Conservation (phyloP, 2,888 invertebrate species). For the Ganaspis brasiliensis region DNA sequence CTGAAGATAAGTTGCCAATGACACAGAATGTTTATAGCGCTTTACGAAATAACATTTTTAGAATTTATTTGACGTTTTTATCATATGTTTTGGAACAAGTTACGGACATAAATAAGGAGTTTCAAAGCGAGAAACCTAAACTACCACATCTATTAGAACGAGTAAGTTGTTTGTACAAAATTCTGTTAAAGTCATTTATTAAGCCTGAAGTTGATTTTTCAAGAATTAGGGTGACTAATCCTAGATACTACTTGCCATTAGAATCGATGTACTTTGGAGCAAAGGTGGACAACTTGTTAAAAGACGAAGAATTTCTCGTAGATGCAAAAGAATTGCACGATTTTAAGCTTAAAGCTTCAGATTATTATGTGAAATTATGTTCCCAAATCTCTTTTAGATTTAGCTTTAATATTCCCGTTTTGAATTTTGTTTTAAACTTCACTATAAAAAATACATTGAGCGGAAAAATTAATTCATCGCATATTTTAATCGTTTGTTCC, state of each 20-base stretch:
- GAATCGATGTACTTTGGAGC: conserved; percentile 45
- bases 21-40: background rate
- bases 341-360: conserved; percentile 38
- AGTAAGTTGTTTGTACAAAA: no score
- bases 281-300: conserved; percentile 35
- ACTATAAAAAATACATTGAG: conserved; percentile 25
- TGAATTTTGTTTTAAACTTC: conserved; percentile 40
- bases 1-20: background rate
- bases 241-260: conserved; percentile 22
- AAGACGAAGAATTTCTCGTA: background rate
- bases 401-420: conserved; percentile 29
- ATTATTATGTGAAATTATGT: conserved; percentile 34
- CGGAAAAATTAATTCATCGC: conserved; percentile 35
- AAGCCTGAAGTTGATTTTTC: background rate
- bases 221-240: conserved; percentile 1
- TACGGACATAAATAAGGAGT: background rate
- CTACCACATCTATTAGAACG: no score
- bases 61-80: no score
- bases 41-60: background rate
- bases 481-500: conserved; percentile 26
- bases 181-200: no score
- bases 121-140: no score
- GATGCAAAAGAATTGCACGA: conserved; percentile 42
- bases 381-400: conserved; percentile 45
- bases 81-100: background rate